Evolutionary conservation across 1,140 invertebrate species (phyloP).

Genomic region (Achroia grisella): DNA sequence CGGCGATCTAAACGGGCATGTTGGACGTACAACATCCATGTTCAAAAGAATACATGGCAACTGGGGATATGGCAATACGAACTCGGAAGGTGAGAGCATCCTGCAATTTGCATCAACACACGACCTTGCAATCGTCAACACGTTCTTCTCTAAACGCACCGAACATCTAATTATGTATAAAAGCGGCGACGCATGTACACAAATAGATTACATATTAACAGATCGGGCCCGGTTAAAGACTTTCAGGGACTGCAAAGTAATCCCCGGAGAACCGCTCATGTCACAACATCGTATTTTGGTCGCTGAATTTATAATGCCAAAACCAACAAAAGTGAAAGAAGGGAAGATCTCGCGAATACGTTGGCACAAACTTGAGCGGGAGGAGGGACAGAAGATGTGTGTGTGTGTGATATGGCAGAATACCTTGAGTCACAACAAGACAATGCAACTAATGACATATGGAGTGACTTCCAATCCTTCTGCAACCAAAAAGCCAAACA

Average conservation of each 20-base stretch:
- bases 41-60: constrained; percentile 11
- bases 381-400: not conserved
- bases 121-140: constrained; percentile 12
- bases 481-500: too few species aligned
- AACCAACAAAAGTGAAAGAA: not conserved
- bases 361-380: not conserved
- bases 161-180: constrained; percentile 11
- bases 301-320: not conserved
- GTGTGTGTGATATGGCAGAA: too few species aligned
- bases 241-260: constrained; percentile 10
- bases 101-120: constrained; percentile 1
- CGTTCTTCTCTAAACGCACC: constrained; percentile 11
- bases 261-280: constrained; percentile 4
- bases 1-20: too few species aligned
- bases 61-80: constrained; percentile 7
- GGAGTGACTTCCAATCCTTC: too few species aligned
- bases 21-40: constrained; percentile 1
- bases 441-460: too few species aligned
- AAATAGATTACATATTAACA: constrained; percentile 9
- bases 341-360: not conserved
- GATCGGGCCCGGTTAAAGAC: not conserved
- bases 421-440: too few species aligned
- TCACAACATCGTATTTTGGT: constrained; percentile 8
- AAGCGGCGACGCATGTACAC: constrained; percentile 1
- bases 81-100: constrained; percentile 8